phyloP scores from a whole-genome alignment of 2,113 vertebrate species.

The Hassar affinis region DNA sequence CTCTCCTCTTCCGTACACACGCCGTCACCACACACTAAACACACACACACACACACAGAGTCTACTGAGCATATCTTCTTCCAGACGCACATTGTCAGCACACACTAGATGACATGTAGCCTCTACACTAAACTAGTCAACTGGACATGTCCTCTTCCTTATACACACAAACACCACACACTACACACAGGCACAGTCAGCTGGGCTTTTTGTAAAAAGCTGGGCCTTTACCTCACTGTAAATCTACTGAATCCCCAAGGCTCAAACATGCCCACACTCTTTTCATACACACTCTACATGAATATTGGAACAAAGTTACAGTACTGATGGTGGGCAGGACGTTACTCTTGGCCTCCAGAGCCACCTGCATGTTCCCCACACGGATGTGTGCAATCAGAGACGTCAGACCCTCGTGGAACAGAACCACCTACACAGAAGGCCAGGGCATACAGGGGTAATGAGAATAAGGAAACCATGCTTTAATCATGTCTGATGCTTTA shows the following conservation, averaged over 20 bases:
- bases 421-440: constrained; percentile 68
- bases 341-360: constrained; percentile 80
- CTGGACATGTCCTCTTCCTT: not conserved
- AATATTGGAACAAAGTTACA: constrained; percentile 10
- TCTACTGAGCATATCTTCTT: too few species aligned
- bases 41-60: constrained; percentile 42
- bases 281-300: not conserved
- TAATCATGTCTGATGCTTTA: not conserved
- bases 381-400: constrained; percentile 82
- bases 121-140: constrained; percentile 49
- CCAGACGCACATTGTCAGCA: constrained; percentile 41
- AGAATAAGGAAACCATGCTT: not conserved
- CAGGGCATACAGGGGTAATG: not conserved
- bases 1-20: constrained; percentile 77
- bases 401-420: constrained; percentile 75
- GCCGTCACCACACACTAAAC: constrained; percentile 76
- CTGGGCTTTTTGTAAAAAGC: too few species aligned
- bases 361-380: constrained; percentile 79
- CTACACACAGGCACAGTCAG: constrained; percentile 6
- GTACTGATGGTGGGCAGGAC: constrained; percentile 77
- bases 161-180: constrained; percentile 30
- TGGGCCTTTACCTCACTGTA: too few species aligned
- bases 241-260: not conserved
- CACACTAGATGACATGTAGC: too few species aligned
- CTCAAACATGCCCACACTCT: constrained; percentile 66